Evolutionary conservation across 2,113 vertebrate species (phyloP).

Genomic region (Megaceryle torquata): DNA sequence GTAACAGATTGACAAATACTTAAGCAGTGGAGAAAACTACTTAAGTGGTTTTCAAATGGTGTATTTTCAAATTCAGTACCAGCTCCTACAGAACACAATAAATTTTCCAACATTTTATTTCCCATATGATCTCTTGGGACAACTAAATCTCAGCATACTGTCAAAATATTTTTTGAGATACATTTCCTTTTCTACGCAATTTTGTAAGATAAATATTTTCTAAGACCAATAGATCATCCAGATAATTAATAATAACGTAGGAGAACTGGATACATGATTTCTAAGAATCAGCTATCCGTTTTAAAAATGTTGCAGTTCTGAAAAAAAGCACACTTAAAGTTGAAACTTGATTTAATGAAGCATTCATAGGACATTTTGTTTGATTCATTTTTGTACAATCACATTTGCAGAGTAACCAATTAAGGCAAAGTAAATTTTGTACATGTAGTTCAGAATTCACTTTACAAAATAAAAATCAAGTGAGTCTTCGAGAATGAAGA

Average conservation of each 20-base stretch:
- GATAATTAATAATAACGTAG: constrained; percentile 28
- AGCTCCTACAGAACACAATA: constrained; percentile 30
- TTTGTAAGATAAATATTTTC: constrained; percentile 53
- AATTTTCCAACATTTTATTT: constrained; percentile 47
- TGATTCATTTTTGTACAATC: background rate
- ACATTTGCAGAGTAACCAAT: background rate
- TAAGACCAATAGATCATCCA: background rate
- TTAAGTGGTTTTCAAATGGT: background rate
- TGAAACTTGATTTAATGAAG: constrained; percentile 58
- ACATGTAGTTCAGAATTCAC: background rate
- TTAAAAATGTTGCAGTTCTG: constrained; percentile 35
- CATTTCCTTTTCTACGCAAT: constrained; percentile 10
- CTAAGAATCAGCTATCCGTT: constrained; percentile 8
- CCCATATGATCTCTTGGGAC: background rate
- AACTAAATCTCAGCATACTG: constrained; percentile 37
- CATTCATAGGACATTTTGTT: constrained; percentile 9
- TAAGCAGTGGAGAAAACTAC: background rate
- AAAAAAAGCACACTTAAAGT: constrained; percentile 36
- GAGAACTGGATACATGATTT: constrained; percentile 27
- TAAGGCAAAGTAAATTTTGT: constrained; percentile 30
- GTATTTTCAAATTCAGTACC: constrained; percentile 30
- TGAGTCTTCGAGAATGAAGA: background rate
- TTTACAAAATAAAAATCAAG: background rate
- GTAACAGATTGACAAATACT: background rate
- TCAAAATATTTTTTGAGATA: constrained; percentile 22